Evolutionary conservation across 2,113 vertebrate species (phyloP).

Genomic region (Cyprinus carpio): DNA sequence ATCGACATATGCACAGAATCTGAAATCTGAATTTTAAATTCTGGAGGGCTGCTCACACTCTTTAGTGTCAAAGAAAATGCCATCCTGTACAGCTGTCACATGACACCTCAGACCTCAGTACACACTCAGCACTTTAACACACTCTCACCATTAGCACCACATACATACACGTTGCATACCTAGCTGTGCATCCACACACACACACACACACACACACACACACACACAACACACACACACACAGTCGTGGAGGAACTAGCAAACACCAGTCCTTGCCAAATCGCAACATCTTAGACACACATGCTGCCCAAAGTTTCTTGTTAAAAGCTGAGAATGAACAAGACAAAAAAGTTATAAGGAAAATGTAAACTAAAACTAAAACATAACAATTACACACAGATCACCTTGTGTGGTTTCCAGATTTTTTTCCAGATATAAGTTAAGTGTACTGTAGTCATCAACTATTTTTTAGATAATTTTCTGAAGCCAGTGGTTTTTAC

Average conservation of each 20-base stretch:
- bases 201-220: too few relatives aligned
- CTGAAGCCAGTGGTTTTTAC: background rate
- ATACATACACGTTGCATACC: background rate
- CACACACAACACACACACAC: slow-evolving; percentile 43
- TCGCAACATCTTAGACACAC: slow-evolving; percentile 30
- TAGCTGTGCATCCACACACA: slow-evolving; percentile 38
- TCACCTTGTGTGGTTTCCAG: background rate
- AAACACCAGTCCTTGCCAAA: slow-evolving; percentile 33
- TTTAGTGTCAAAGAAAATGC: slow-evolving; percentile 69
- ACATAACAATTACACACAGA: background rate
- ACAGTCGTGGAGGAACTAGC: background rate
- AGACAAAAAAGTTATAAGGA: background rate
- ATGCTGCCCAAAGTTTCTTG: slow-evolving; percentile 12
- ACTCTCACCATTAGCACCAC: slow-evolving; percentile 55
- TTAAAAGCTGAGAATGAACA: background rate
- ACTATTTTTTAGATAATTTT: background rate
- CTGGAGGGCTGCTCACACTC: slow-evolving; percentile 73
- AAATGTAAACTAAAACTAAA: slow-evolving; percentile 3
- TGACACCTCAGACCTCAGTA: slow-evolving; percentile 68
- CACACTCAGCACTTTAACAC: slow-evolving; percentile 42
- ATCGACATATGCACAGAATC: slow-evolving; percentile 68
- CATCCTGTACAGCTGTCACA: slow-evolving; percentile 77
- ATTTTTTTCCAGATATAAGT: background rate
- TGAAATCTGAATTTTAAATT: slow-evolving; percentile 73
- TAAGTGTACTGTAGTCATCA: background rate